Percentiles rank a stretch among this genome's conserved stretches.
Evolutionary conservation across 2,113 vertebrate species (phyloP).

Genomic region (Tragelaphus scriptus): DNA sequence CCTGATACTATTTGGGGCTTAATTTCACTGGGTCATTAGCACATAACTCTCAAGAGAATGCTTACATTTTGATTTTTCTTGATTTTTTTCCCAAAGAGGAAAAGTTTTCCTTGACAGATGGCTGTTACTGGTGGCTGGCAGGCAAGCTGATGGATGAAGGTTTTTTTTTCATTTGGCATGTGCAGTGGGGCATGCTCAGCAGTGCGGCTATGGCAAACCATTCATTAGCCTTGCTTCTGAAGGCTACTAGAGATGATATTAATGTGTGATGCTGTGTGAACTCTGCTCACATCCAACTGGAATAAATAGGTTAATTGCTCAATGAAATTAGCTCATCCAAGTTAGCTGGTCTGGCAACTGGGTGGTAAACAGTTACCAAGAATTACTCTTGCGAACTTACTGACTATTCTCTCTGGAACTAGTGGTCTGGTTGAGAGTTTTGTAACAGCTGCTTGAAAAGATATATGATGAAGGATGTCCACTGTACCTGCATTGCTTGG

Average conservation of each 20-base stretch:
- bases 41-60: conserved; percentile 47
- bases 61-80: conserved; percentile 63
- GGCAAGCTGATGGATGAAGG: conserved; percentile 65
- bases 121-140: conserved; percentile 69
- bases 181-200: conserved; percentile 28
- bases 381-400: conserved; percentile 54
- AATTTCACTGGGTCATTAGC: conserved; percentile 54
- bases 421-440: not conserved
- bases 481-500: not conserved
- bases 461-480: not conserved
- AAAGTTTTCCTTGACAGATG: conserved; percentile 71
- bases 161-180: conserved; percentile 41
- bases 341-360: conserved; percentile 41
- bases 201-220: conserved; percentile 44
- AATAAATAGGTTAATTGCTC: conserved; percentile 62
- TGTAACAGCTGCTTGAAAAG: not conserved
- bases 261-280: not conserved
- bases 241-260: conserved; percentile 44
- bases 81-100: conserved; percentile 55
- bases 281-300: conserved; percentile 14
- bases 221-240: conserved; percentile 66
- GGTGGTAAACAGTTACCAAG: conserved; percentile 51
- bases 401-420: conserved; percentile 21
- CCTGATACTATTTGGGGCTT: conserved; percentile 12
- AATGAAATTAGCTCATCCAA: not conserved